phyloP scores from a whole-genome alignment of 2,113 vertebrate genomes.

The Calcarius ornatus region DNA sequence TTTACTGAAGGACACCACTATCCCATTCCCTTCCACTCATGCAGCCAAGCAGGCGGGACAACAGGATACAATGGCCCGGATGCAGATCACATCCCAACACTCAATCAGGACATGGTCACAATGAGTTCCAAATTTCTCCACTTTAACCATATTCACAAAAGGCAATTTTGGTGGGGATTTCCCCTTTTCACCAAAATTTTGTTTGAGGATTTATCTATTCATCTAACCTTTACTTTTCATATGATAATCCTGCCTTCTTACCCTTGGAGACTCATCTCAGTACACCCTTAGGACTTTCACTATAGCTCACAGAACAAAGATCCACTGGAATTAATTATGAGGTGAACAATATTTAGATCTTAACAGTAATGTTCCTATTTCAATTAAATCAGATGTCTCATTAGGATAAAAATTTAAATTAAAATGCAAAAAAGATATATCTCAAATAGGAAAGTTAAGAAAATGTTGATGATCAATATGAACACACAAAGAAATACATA shows the following conservation, averaged over 20 bases:
- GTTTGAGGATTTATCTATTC: not conserved
- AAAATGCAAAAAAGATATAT: not conserved
- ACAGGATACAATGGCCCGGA: not conserved
- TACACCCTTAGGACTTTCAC: not conserved
- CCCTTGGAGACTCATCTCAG: not conserved
- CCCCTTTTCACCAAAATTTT: not conserved
- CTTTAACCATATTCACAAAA: not conserved
- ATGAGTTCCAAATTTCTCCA: not conserved
- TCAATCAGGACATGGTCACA: not conserved
- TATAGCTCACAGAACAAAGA: not conserved
- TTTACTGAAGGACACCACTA: not conserved
- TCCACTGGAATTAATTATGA: not conserved
- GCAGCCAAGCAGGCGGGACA: not conserved
- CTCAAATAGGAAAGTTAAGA: not conserved
- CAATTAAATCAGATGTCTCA: not conserved
- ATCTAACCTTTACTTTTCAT: not conserved
- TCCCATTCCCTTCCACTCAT: not conserved
- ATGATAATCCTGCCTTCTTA: not conserved
- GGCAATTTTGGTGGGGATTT: not conserved
- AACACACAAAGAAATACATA: not conserved
- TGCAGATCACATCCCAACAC: not conserved
- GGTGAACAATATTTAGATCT: not conserved
- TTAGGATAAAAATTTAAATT: not conserved
- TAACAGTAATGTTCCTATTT: not conserved
- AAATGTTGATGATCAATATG: not conserved